Evolutionary conservation across 2,113 vertebrate genomes (phyloP).

Genomic region (Toxostoma redivivum): DNA sequence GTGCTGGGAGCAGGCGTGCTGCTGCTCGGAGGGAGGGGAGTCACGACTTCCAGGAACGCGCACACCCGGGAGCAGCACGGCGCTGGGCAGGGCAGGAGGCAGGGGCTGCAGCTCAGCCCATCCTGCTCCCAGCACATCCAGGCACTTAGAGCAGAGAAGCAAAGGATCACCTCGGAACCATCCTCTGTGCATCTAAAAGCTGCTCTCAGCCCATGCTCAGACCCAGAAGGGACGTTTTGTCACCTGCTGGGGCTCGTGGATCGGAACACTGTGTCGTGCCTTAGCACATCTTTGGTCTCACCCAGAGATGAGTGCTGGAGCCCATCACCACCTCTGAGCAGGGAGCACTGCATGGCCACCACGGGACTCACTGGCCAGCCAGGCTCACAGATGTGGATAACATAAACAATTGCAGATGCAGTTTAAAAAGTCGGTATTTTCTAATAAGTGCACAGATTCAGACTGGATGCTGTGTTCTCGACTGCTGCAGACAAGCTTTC

Average conservation of each 20-base stretch:
- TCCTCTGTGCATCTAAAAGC: not conserved
- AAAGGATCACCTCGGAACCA: not conserved
- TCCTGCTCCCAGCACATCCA: not conserved
- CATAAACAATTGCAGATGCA: not conserved
- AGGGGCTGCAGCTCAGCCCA: not conserved
- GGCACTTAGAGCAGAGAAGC: not conserved
- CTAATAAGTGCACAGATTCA: not conserved
- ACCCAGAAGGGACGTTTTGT: not conserved
- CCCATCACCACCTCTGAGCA: not conserved
- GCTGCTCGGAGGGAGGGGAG: not conserved
- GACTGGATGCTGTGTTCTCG: not conserved
- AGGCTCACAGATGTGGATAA: not conserved
- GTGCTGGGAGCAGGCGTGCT: not conserved
- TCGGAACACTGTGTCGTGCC: not conserved
- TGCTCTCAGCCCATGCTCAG: not conserved
- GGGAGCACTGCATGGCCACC: not conserved
- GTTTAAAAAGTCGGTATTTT: not conserved
- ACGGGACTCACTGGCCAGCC: not conserved
- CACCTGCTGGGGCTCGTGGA: not conserved
- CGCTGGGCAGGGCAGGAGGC: not conserved
- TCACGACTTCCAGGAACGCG: not conserved
- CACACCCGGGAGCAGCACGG: accelerated
- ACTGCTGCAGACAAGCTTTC: not conserved
- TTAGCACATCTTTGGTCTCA: not conserved
- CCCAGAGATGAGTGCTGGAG: not conserved